phyloP scores from a whole-genome alignment of 2,888 invertebrate species.

The Drosophila niveifrons region DNA sequence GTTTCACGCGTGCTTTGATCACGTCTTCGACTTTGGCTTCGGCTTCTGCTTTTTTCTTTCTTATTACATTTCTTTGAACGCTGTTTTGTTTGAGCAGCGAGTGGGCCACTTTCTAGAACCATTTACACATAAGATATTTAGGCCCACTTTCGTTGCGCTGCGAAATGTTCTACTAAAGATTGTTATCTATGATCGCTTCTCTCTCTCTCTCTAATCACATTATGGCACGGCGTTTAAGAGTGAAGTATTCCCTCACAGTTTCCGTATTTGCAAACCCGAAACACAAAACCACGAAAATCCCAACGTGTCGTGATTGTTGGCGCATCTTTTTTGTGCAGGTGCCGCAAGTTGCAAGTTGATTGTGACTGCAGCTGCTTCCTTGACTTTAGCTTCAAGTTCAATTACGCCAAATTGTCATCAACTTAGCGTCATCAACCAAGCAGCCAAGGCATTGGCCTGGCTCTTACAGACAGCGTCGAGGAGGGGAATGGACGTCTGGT shows the following conservation, averaged over 20 bases:
- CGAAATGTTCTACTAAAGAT: constrained; percentile 28
- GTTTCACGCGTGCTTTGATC: constrained; percentile 9
- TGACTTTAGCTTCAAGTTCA: constrained; percentile 65
- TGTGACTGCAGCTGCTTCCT: constrained; percentile 57
- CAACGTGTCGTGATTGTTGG: constrained; percentile 30
- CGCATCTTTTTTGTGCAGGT: constrained; percentile 55
- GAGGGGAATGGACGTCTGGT: no score
- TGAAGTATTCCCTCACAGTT: no score
- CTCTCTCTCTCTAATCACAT: constrained; percentile 47
- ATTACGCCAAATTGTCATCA: constrained; percentile 71
- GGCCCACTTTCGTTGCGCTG: constrained; percentile 38
- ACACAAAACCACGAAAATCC: no score
- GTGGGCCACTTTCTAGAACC: constrained; percentile 54
- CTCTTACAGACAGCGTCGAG: no score
- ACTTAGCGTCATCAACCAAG: constrained; percentile 48
- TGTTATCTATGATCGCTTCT: constrained; percentile 35
- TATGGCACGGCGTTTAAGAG: constrained; percentile 19
- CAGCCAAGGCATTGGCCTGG: constrained; percentile 56
- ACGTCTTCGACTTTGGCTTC: constrained; percentile 7
- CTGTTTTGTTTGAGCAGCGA: constrained; percentile 20
- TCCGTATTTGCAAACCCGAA: no score
- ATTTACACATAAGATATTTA: constrained; percentile 11
- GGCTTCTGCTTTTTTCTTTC: background rate
- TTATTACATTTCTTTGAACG: background rate
- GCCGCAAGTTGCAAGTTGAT: constrained; percentile 11